Evolutionary conservation across 2,888 invertebrate species (phyloP), one percentile per base, ranked within the genome.

Genomic region (Latrodectus hesperus): DNA sequence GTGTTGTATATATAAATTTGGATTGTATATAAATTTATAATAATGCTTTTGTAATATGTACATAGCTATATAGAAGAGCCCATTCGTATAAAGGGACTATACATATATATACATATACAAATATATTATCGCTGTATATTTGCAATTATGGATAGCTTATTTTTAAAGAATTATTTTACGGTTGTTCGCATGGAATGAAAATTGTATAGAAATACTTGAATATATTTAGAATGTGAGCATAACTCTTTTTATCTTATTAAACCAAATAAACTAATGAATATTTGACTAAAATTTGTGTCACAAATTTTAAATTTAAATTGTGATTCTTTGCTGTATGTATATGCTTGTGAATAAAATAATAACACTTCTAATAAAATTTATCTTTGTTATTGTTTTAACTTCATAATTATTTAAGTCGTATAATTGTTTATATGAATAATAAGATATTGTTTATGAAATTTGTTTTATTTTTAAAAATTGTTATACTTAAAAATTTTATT

Each of bases 1-100:
- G 68, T 76, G 49, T 65, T 60, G n/a, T 60, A n/a, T 60, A 60
- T 16, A 60, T 60, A 14, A 60, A 60, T 60, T n/a, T 16, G 60
- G n/a, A n/a, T 16, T 87, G 86, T 87, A 81, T 60, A 87, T 87
- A 87, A 51, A 77, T 72, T 70, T 75, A 79, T 14, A 49, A 51
- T 11, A 26, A 26, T 51, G 77, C 77, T 77, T 72, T 81, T 17
- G 67, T 51, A 81, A 71, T 71, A 14, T 81, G 81, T 81, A 81
- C 74, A 81, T 81, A 81, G 73, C 81, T 81, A 49, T 71, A 67
- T 73, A 65, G 73, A 26, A 73, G 73, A 64, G 52, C 51, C 52
- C 73, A 53, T 65, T 81, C 17, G 14, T 79, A 79, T 14, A 70
- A 71, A 71, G 55, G 38, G 38, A 55, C 49, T 79, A 49, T 77